These are phyloP conservation scores for Ondatra zibethicus DNA, from an alignment of 2,113 vertebrate species.

Conservation along the genomic window DNA sequence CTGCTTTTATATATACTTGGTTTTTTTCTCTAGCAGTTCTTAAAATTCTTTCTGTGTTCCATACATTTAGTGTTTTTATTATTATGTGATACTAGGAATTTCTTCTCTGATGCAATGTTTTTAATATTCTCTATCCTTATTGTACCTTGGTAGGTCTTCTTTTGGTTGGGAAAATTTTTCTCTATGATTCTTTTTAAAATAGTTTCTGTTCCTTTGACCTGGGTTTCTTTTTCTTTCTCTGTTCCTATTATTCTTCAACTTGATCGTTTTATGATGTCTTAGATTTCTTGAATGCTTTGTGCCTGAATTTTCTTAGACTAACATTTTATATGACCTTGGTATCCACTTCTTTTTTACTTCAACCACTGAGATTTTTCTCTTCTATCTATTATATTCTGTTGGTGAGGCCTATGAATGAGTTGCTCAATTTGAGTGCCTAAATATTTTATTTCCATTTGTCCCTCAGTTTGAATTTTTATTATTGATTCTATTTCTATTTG, in stretches of 20 bases:
- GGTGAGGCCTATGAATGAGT: background rate
- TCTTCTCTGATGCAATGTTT: background rate
- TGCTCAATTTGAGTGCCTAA: background rate
- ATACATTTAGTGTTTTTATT: background rate
- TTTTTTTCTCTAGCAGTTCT: background rate
- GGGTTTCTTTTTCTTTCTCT: background rate
- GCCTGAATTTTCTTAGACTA: background rate
- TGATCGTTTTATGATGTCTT: background rate
- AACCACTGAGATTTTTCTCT: background rate
- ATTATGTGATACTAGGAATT: background rate
- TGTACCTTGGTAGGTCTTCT: background rate
- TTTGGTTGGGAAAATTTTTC: background rate
- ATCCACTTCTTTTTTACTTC: background rate
- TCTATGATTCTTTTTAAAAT: background rate
- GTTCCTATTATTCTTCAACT: background rate
- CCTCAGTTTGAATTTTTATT: background rate
- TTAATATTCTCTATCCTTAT: background rate
- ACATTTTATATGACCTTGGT: background rate
- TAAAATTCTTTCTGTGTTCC: background rate
- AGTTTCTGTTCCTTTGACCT: background rate
- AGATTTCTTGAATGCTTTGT: background rate
- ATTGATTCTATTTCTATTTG: background rate
- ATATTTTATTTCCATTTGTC: background rate
- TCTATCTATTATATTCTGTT: background rate
- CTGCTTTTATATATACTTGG: background rate